These are phyloP conservation scores for Phalloptychus januarius DNA, from an alignment of 2,797 vertebrate species.

Conservation along the genomic window DNA sequence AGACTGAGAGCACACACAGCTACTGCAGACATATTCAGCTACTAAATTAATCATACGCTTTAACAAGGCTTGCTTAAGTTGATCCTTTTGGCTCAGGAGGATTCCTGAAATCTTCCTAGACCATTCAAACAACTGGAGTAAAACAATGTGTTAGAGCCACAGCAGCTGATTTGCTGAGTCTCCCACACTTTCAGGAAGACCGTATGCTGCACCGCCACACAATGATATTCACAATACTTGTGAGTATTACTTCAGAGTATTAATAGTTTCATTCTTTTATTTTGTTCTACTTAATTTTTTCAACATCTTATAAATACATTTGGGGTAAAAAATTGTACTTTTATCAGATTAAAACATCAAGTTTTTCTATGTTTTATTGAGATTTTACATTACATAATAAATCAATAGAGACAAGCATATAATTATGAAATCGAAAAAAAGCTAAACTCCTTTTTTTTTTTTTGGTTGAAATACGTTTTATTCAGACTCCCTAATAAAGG, in stretches of 20 bases:
- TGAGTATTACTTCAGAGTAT: neutral
- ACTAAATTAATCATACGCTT: constrained; percentile 33
- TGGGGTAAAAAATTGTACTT: neutral
- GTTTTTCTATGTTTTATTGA: too few species aligned
- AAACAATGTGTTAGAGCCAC: neutral
- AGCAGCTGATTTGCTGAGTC: neutral
- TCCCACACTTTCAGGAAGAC: neutral
- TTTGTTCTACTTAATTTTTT: neutral
- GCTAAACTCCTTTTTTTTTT: too few species aligned
- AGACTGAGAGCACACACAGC: constrained; percentile 16
- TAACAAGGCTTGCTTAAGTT: constrained; percentile 20
- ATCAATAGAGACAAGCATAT: too few species aligned
- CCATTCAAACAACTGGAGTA: constrained; percentile 17
- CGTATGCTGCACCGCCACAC: neutral
- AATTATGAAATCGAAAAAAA: too few species aligned
- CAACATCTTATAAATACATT: neutral
- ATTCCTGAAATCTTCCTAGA: constrained; percentile 17
- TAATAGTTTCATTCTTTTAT: neutral
- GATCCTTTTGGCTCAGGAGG: constrained; percentile 28
- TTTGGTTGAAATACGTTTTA: neutral
- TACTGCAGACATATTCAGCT: constrained; percentile 7
- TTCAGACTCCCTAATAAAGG: neutral
- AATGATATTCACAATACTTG: neutral
- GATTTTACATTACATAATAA: too few species aligned
- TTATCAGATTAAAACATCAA: neutral